Evolutionary conservation across 2,797 vertebrate genomes (phyloP).

Genomic region (Cirrhinus molitorella): DNA sequence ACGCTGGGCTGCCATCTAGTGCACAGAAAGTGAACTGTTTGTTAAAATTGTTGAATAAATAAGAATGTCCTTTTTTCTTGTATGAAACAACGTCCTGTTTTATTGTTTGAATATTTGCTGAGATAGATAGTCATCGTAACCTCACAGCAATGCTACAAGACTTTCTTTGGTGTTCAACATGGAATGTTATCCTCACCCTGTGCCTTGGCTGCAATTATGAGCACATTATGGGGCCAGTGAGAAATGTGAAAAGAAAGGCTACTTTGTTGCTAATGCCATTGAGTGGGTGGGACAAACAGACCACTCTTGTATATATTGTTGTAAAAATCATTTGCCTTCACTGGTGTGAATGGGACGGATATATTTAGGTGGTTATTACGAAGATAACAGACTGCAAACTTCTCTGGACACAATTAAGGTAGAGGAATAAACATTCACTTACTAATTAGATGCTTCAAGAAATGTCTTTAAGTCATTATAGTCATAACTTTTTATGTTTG

Average conservation of each 20-base stretch:
- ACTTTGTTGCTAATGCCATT: slow-evolving; percentile 78
- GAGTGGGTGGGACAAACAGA: slow-evolving; percentile 80
- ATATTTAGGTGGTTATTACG: slow-evolving; percentile 54
- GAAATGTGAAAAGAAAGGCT: slow-evolving; percentile 74
- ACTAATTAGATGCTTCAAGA: neutral
- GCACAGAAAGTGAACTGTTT: slow-evolving; percentile 42
- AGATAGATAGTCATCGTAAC: slow-evolving; percentile 14
- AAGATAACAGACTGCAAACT: slow-evolving; percentile 1
- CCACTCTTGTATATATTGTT: slow-evolving; percentile 76
- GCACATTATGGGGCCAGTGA: slow-evolving; percentile 75
- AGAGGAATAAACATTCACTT: slow-evolving; percentile 56
- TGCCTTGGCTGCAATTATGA: slow-evolving; percentile 72
- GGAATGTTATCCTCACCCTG: slow-evolving; percentile 66
- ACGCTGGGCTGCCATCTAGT: slow-evolving; percentile 67
- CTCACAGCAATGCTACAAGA: slow-evolving; percentile 59
- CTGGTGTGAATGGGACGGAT: slow-evolving; percentile 67
- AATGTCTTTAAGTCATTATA: neutral
- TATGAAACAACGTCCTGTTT: neutral
- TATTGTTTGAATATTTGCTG: neutral
- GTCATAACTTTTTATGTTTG: no score
- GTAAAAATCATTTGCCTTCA: slow-evolving; percentile 71
- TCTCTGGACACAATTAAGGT: slow-evolving; percentile 68
- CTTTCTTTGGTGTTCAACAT: slow-evolving; percentile 69
- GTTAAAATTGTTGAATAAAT: neutral
- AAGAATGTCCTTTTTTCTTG: neutral